Conservation (phyloP, 2,113 vertebrate genomes). For the Lepidothrix coronata region DNA sequence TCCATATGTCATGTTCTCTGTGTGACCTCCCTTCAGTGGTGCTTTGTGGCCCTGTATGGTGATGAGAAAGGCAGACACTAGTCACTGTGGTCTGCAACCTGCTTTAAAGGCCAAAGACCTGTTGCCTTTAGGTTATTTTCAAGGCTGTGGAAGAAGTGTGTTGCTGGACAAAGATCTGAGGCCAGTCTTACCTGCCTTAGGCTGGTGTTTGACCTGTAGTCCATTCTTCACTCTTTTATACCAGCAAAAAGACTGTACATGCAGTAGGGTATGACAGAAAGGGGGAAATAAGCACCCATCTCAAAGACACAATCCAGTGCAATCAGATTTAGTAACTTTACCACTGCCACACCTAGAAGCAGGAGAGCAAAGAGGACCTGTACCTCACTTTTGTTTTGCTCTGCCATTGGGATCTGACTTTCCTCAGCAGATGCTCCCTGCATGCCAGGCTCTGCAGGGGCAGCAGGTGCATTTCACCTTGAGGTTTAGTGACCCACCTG, state of each 20-base stretch:
- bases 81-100: not conserved
- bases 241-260: not conserved
- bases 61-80: not conserved
- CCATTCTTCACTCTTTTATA: not conserved
- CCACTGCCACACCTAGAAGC: not conserved
- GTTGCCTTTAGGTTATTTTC: not conserved
- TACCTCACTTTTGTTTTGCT: not conserved
- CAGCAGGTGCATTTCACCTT: rapidly evolving
- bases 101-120: not conserved
- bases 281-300: not conserved
- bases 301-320: not conserved
- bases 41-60: not conserved
- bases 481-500: not conserved
- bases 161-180: not conserved
- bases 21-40: not conserved
- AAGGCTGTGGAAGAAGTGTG: not conserved
- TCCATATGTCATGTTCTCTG: not conserved
- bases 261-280: not conserved
- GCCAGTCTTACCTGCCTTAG: not conserved
- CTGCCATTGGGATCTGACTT: not conserved
- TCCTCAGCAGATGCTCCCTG: not conserved
- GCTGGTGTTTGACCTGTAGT: not conserved
- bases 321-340: not conserved
- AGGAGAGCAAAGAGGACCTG: not conserved
- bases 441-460: not conserved